Conservation (phyloP, 2,113 vertebrate species). For the Salvelinus sp. region DNA sequence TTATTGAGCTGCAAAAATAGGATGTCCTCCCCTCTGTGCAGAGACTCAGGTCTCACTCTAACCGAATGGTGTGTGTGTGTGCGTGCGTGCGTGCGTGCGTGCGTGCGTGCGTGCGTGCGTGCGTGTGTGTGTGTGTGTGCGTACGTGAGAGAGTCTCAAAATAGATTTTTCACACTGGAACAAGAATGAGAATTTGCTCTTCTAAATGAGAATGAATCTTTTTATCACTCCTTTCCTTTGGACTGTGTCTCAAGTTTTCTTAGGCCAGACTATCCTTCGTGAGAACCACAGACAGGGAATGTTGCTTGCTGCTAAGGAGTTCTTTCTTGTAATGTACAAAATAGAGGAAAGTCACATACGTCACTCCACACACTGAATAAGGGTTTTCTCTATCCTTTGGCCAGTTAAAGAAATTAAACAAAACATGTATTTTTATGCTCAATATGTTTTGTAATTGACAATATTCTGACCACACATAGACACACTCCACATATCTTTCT, state of each 20-base stretch:
- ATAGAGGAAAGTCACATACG: conserved; percentile 37
- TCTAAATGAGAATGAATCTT: conserved; percentile 45
- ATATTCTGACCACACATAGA: conserved; percentile 71
- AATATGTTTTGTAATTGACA: conserved; percentile 57
- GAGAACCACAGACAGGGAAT: conserved; percentile 47
- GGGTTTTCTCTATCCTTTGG: conserved; percentile 52
- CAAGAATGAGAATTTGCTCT: conserved; percentile 63
- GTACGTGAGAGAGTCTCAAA: conserved; percentile 26
- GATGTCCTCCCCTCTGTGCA: too few species aligned
- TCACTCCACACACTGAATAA: conserved; percentile 46
- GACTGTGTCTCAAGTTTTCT: not conserved
- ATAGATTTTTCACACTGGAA: conserved; percentile 44
- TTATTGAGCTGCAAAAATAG: too few species aligned
- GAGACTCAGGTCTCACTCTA: not conserved
- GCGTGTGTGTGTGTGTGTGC: conserved; percentile 31
- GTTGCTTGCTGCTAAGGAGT: conserved; percentile 55
- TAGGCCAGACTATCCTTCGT: not conserved
- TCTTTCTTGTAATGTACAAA: conserved; percentile 49
- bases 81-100: not conserved
- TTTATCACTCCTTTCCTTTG: not conserved
- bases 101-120: too few species aligned
- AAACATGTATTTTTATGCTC: conserved; percentile 15
- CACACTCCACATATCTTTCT: conserved; percentile 68
- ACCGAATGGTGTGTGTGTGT: conserved; percentile 9
- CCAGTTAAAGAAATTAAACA: conserved; percentile 60